Evolutionary conservation across 2,888 invertebrate genomes (phyloP), one percentile per base, ranked within the genome.

Genomic region (Fragum whitleyi): DNA sequence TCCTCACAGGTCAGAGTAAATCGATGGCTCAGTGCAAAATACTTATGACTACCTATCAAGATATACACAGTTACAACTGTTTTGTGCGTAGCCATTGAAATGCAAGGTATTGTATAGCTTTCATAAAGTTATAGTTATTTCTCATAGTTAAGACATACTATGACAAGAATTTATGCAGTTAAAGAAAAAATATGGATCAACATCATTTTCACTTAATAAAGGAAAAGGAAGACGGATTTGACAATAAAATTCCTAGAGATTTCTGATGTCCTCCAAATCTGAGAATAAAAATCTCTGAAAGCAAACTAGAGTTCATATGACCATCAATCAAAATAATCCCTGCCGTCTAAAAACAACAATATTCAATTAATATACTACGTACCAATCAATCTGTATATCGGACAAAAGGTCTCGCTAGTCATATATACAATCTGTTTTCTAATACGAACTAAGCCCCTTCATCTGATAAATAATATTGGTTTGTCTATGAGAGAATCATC

Each of bases 291-390:
- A 23, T 14, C 57, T 28, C 57, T 57, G 57, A 26, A 57, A 57
- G 47, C 57, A 57, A 26, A 28, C 26, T 28, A 57, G 36, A 62
- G 36, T 62, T 62, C 62, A 62, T 62, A 57, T 32, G 32, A 62
- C 21, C 62, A 62, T 62, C 62, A 62, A 62, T 65, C 65, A 65
- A 42, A 65, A 21, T 32, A 65, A 39, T 65, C 42, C 65, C 23
- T 26, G 19, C 42, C 65, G 42, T 65, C 65, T 65, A 42, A 42
- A 39, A 42, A 65, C 39, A 65, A 65, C 65, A 65, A 65, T 65
- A 65, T 65, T 65, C 65, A 65, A 65, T 65, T 42, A 65, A 65
- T 42, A 65, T 65, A 42, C 42, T 42, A 65, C 65, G 23, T 65
- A 65, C 65, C 42, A 42, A 65, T 65, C 65, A 42, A 39, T 65